Evolutionary conservation across 2,113 vertebrate species (phyloP), one percentile per base, ranked within the genome.

Genomic region (Catagonus wagneri): DNA sequence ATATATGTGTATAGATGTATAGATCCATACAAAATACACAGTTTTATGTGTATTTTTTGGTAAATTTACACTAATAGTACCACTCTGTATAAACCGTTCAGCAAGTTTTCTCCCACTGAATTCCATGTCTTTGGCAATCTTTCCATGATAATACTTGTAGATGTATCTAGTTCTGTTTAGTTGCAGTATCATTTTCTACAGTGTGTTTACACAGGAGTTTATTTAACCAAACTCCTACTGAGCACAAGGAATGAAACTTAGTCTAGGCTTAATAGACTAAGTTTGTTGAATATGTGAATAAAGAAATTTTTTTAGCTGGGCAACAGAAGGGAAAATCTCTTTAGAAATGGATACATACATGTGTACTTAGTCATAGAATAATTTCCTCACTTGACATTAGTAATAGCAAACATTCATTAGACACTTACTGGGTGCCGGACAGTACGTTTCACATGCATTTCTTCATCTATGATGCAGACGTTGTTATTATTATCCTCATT

Each of bases 231-330:
- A 1, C 7, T 12, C 27, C 19, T 71, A 17, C 36, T 58, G n/a
- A 94, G 80, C 52, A 84, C 60, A 90, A 83, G 56, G 9, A 87
- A 90, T 84, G 65, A 93, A 84, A 89, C 29, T n/a, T 56, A 61
- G 52, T 68, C n/a, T 81, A 44, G 66, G 44, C 15, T 60, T 88
- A 81, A 6, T 90, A 84, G 56, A 36, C 88, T 44, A 44, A 44
- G 58, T 95, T 90, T 90, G 44, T 54, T 96, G 50, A 85, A 29
- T 44, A 84, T 20, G 69, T 14, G 68, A 93, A 92, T 88, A 93
- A 87, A 90, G 78, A 63, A 7, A 27, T 90, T 87, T 90, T 83
- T 60, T 74, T 89, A 89, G 54, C n/a, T 61, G 63, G 29, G 16
- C 54, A 90, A 65, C 8, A 81, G 56, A 87, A 10, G 7, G 36